A percentile compares a stretch with the other conserved stretches of the same genome.
These are phyloP conservation scores for Hydractinia echinata DNA, from an alignment of 30 jellyfish, hydroid and myxozoan genomes.

Conservation along the genomic window DNA sequence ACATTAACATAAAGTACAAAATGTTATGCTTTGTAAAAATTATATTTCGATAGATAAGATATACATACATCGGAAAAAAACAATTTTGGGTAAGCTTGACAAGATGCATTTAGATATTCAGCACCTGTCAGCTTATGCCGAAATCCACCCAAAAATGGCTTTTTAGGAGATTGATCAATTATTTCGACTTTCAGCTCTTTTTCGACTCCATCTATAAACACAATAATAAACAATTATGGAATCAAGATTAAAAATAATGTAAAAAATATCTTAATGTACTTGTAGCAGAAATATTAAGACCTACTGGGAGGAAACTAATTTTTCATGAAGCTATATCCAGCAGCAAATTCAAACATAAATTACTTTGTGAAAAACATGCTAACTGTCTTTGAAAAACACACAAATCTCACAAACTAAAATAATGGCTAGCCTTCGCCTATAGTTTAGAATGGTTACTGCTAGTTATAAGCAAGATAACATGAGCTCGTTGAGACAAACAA, in stretches of 20 bases:
- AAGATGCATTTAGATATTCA: constrained; percentile 88
- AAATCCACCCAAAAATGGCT: constrained; percentile 97
- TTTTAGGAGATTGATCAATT: constrained; percentile 46
- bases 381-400: no score
- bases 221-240: neutral
- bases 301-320: no score
- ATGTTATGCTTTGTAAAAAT: neutral
- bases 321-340: no score
- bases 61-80: neutral
- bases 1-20: neutral
- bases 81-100: constrained; percentile 71
- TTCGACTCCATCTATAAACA: constrained; percentile 52
- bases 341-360: no score
- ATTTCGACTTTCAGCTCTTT: constrained; percentile 42
- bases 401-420: no score
- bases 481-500: no score
- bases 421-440: no score
- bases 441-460: no score
- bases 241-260: neutral
- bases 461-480: no score
- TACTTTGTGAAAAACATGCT: no score
- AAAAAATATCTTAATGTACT: neutral
- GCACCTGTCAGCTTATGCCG: constrained; percentile 65
- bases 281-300: no score
- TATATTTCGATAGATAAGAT: neutral